These are phyloP conservation scores for Gymnobelideus leadbeateri DNA, from an alignment of 2,113 vertebrate species.

Conservation along the genomic window DNA sequence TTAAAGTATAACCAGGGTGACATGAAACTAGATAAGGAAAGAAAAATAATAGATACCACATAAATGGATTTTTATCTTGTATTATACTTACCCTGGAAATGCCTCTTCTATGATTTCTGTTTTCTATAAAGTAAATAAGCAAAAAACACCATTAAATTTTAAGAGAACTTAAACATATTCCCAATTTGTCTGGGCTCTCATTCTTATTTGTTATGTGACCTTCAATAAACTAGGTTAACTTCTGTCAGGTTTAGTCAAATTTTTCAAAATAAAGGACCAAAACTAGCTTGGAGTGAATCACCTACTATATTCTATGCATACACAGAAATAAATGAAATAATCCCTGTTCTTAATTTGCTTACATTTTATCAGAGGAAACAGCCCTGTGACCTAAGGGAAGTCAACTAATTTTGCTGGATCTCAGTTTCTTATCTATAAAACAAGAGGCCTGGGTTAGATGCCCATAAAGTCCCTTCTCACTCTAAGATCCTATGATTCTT, in stretches of 20 bases:
- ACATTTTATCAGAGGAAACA: not conserved
- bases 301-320: not conserved
- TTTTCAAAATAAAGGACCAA: not conserved
- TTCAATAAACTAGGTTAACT: not conserved
- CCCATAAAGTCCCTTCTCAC: not conserved
- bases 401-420: not conserved
- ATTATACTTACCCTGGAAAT: constrained; percentile 94
- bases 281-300: not conserved
- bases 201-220: not conserved
- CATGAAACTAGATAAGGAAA: not conserved
- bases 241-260: not conserved
- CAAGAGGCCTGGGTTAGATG: not conserved
- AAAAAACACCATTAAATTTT: not conserved
- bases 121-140: constrained; percentile 88
- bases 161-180: not conserved
- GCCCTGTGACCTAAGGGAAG: not conserved
- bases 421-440: not conserved
- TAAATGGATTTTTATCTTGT: not conserved
- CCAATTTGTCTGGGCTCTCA: not conserved
- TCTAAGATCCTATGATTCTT: not conserved
- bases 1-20: not conserved
- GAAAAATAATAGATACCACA: not conserved
- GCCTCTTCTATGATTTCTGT: constrained; percentile 98
- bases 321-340: not conserved
- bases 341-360: not conserved